phyloP scores from a whole-genome alignment of 2,113 vertebrate genomes.

The Choloepus hoffmanni region DNA sequence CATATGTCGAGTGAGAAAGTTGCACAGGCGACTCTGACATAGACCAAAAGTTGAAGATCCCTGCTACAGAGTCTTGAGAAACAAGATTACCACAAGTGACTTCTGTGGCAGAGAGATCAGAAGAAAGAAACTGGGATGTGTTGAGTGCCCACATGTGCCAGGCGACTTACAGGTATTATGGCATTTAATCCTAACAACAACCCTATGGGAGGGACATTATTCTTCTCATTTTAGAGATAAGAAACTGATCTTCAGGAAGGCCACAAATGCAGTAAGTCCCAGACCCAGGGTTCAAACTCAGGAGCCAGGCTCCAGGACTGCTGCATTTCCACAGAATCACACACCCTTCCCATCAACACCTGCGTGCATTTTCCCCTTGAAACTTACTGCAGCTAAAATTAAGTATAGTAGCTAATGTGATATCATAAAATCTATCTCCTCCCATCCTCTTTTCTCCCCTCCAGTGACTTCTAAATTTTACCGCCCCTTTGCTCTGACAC shows the following conservation, averaged over 20 bases:
- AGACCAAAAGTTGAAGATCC: not conserved
- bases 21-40: not conserved
- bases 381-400: not conserved
- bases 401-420: not conserved
- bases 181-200: not conserved
- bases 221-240: not conserved
- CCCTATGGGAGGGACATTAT: not conserved
- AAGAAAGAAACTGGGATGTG: not conserved
- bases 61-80: not conserved
- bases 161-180: not conserved
- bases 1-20: not conserved
- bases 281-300: not conserved
- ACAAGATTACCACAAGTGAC: not conserved
- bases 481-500: slow-evolving; percentile 37
- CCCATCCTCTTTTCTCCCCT: not conserved
- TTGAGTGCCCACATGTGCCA: not conserved
- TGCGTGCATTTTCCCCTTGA: not conserved
- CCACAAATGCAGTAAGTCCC: not conserved
- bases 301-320: not conserved
- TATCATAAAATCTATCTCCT: not conserved
- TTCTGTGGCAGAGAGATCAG: not conserved
- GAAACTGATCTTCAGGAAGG: not conserved
- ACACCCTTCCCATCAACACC: not conserved
- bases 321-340: not conserved
- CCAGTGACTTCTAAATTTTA: not conserved